Percentiles rank a stretch among this genome's conserved stretches.
phyloP scores from a whole-genome alignment of 2,113 vertebrate species.

The Perca schrenkii region DNA sequence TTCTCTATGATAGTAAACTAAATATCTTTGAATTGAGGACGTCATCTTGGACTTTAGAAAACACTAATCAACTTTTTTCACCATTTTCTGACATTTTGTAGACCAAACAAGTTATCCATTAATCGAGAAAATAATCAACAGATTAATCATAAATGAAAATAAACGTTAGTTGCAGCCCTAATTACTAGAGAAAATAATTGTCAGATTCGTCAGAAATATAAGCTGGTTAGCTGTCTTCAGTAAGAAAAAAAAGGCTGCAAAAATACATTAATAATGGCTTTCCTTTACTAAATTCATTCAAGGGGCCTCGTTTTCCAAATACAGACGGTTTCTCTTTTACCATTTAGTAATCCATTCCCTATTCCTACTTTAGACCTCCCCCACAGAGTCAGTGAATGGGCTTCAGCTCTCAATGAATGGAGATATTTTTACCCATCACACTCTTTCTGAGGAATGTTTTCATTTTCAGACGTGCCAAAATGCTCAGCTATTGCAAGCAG shows the following conservation, averaged over 20 bases:
- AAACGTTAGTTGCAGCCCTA: too few species aligned
- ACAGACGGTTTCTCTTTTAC: background rate
- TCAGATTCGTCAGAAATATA: background rate
- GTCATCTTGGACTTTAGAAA: too few species aligned
- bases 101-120: too few species aligned
- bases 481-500: constrained; percentile 52
- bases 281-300: background rate
- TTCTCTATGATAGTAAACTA: too few species aligned
- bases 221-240: background rate
- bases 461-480: constrained; percentile 73
- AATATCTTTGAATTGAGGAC: too few species aligned
- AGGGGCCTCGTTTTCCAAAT: background rate
- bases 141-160: too few species aligned
- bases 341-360: constrained; percentile 27
- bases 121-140: too few species aligned
- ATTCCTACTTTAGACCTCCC: constrained; percentile 17
- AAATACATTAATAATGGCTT: background rate
- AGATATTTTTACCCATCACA: constrained; percentile 69
- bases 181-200: background rate
- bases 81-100: too few species aligned
- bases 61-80: too few species aligned
- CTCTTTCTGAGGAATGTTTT: constrained; percentile 77
- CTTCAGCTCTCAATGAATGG: constrained; percentile 67
- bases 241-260: background rate
- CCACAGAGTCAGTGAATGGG: constrained; percentile 59